phyloP scores from a whole-genome alignment of 2,888 invertebrate genomes.

The Mycalesis mineus region DNA sequence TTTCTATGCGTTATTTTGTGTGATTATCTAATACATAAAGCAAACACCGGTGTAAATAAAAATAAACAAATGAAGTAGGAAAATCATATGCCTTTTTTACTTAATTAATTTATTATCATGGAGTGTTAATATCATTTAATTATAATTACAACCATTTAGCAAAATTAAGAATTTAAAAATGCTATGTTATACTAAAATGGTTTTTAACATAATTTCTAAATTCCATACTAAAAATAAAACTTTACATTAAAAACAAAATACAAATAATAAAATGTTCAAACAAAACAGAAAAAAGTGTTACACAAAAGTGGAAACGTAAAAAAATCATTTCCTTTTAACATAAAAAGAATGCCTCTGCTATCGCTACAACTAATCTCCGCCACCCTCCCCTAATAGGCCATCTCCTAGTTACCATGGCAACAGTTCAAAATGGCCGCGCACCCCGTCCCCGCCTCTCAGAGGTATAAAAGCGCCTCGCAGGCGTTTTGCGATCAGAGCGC shows the following conservation, averaged over 20 bases:
- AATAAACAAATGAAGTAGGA: no score
- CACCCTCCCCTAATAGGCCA: constrained; percentile 77
- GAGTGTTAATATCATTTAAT: no score
- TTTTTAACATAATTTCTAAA: not conserved
- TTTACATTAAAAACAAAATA: not conserved
- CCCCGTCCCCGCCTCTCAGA: constrained; percentile 48
- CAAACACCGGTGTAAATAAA: no score
- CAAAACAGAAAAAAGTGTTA: not conserved
- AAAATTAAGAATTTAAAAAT: not conserved
- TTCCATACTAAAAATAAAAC: not conserved
- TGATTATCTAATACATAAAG: no score
- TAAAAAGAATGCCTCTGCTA: constrained; percentile 41
- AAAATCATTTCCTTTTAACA: constrained; percentile 20
- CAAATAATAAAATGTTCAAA: not conserved
- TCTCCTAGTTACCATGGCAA: constrained; percentile 71
- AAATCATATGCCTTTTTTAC: no score
- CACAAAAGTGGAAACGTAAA: constrained; percentile 12
- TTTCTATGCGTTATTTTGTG: no score
- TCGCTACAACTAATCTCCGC: constrained; percentile 72
- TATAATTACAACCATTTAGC: no score
- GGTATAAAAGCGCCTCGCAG: constrained; percentile 63
- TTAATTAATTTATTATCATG: no score
- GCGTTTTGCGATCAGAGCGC: constrained; percentile 56
- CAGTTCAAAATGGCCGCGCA: constrained; percentile 69
- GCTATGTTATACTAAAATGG: not conserved